Percentiles rank a stretch among this genome's conserved stretches.
Conservation (phyloP, 1,140 invertebrate species). For the Philopotamus ludificatus region DNA sequence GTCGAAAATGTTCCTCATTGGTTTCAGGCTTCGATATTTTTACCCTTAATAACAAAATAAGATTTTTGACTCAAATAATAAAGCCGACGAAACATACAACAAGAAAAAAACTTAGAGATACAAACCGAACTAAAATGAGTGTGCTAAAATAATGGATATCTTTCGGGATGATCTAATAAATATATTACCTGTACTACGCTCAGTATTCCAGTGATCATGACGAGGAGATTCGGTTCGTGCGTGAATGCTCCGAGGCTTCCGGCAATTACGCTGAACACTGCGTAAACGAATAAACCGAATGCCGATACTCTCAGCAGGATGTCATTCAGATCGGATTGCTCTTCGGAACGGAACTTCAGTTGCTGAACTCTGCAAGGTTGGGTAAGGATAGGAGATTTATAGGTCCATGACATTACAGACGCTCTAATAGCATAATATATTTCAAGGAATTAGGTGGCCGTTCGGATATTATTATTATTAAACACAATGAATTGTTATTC, state of each 20-base stretch:
- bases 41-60: too few relatives aligned
- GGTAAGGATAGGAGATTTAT: slow-evolving; percentile 50
- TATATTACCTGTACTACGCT: slow-evolving; percentile 73
- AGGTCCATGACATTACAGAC: slow-evolving; percentile 55
- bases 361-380: slow-evolving; percentile 74
- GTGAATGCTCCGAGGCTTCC: slow-evolving; percentile 80
- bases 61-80: too few relatives aligned
- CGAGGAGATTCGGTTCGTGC: slow-evolving; percentile 81
- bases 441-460: neutral
- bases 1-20: too few relatives aligned
- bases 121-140: neutral
- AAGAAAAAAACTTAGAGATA: too few relatives aligned
- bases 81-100: too few relatives aligned
- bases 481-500: too few relatives aligned
- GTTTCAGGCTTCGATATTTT: too few relatives aligned
- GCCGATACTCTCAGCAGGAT: slow-evolving; percentile 87
- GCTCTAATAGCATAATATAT: slow-evolving; percentile 44
- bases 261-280: slow-evolving; percentile 90
- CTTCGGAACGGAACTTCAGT: slow-evolving; percentile 84
- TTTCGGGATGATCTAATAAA: neutral
- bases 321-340: slow-evolving; percentile 85
- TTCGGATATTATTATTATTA: too few relatives aligned
- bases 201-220: slow-evolving; percentile 85
- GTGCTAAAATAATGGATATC: slow-evolving; percentile 28
- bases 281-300: slow-evolving; percentile 89